phyloP scores from a whole-genome alignment of 1,140 invertebrate genomes.

The Babylonia areolata region DNA sequence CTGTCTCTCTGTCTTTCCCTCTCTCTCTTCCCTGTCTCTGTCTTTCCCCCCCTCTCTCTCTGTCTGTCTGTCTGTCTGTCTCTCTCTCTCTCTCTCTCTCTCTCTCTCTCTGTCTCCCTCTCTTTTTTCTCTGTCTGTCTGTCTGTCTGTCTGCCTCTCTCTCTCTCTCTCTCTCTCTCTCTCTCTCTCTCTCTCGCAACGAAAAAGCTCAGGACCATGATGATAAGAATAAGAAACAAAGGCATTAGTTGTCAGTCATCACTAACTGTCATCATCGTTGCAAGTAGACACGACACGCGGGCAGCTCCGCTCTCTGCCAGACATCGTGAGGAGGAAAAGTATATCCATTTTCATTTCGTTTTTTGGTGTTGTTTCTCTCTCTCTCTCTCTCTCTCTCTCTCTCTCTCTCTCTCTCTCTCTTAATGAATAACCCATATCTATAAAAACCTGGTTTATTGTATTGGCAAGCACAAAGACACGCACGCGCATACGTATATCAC shows the following conservation, averaged over 20 bases:
- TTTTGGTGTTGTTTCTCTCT: no score
- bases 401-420: no score
- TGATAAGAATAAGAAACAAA: neutral
- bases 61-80: neutral
- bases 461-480: no score
- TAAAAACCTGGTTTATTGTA: no score
- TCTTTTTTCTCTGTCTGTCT: neutral
- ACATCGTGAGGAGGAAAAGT: no score
- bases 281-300: no score
- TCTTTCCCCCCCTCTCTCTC: neutral
- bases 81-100: constrained; percentile 4
- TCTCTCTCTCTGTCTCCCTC: neutral
- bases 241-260: neutral
- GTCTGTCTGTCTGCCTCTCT: constrained; percentile 7
- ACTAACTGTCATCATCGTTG: neutral
- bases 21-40: neutral
- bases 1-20: neutral
- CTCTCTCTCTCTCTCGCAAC: neutral
- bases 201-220: neutral
- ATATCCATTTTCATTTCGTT: no score
- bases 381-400: no score
- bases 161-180: constrained; percentile 16
- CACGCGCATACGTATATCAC: no score
- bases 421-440: no score
- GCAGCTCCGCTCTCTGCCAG: no score